These are phyloP conservation scores for Spongilla lacustris DNA, from an alignment of 37 sponge, comb jelly and placozoan species.

Conservation along the genomic window DNA sequence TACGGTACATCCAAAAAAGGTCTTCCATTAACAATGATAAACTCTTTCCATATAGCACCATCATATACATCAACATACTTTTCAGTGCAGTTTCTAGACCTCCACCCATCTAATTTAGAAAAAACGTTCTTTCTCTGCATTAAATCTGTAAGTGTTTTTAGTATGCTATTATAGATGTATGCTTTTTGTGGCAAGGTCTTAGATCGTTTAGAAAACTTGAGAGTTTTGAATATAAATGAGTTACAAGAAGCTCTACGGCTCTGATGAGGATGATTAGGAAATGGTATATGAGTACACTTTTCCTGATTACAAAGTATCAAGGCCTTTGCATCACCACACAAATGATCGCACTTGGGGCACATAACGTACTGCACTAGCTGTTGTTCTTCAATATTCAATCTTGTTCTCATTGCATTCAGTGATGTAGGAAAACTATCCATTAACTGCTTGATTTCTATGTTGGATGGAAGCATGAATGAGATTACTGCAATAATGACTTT, in stretches of 20 bases:
- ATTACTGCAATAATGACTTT: neutral
- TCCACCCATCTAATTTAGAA: constrained; percentile 11
- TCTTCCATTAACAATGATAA: neutral
- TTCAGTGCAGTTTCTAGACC: constrained; percentile 7
- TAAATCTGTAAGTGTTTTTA: constrained; percentile 15
- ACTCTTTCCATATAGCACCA: constrained; percentile 47
- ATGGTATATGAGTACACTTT: constrained; percentile 35
- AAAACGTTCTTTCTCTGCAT: constrained; percentile 1
- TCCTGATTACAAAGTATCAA: neutral
- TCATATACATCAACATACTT: constrained; percentile 21
- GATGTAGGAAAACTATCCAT: neutral
- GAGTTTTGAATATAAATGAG: constrained; percentile 18
- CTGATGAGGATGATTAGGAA: constrained; percentile 55
- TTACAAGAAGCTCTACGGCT: constrained; percentile 7
- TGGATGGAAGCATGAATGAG: neutral
- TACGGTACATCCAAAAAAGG: constrained; percentile 17
- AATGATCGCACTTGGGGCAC: neutral
- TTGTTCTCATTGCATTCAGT: neutral
- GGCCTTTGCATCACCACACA: neutral
- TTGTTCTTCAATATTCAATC: neutral
- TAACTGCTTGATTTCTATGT: neutral
- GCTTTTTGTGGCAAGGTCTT: constrained; percentile 2
- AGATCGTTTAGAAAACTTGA: neutral
- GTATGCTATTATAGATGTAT: constrained; percentile 33
- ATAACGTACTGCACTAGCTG: neutral